Conservation (phyloP, 2,113 vertebrate species). For the Hypocryptadius cinnamomeus region DNA sequence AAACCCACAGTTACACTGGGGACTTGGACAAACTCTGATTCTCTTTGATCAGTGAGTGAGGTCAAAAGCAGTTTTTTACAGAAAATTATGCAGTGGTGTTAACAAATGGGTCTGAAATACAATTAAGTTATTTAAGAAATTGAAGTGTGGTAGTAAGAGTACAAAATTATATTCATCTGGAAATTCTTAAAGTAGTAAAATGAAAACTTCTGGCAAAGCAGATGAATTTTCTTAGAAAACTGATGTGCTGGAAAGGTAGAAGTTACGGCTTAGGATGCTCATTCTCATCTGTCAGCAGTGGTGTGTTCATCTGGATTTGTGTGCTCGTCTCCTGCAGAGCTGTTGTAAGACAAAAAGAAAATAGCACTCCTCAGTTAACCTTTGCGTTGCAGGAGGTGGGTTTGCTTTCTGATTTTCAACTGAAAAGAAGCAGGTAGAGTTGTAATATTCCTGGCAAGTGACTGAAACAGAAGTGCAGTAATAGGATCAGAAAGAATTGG, state of each 20-base stretch:
- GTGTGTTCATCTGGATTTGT: neutral
- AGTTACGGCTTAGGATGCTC: neutral
- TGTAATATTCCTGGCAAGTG: neutral
- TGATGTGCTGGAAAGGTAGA: neutral
- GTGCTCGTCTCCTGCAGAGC: neutral
- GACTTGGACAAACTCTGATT: neutral
- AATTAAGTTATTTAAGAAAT: neutral
- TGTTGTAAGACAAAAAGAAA: neutral
- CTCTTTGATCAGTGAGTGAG: neutral
- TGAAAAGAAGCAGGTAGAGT: neutral
- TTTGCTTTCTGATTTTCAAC: neutral
- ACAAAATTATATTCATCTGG: neutral
- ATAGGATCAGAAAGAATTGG: constrained; percentile 42
- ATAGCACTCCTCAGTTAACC: neutral
- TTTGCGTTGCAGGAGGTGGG: neutral
- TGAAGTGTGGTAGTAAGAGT: neutral
- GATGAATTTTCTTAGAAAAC: neutral
- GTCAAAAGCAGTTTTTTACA: neutral
- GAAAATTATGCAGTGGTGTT: neutral
- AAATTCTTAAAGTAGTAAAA: neutral
- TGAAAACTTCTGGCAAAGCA: neutral
- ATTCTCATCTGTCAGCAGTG: neutral
- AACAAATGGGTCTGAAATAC: neutral
- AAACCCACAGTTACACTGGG: neutral
- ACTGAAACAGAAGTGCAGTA: neutral